A percentile compares a stretch with the other conserved stretches of the same genome.
These are phyloP conservation scores for Drosophila mauritiana DNA, from an alignment of 1,140 invertebrate genomes.

Conservation along the genomic window DNA sequence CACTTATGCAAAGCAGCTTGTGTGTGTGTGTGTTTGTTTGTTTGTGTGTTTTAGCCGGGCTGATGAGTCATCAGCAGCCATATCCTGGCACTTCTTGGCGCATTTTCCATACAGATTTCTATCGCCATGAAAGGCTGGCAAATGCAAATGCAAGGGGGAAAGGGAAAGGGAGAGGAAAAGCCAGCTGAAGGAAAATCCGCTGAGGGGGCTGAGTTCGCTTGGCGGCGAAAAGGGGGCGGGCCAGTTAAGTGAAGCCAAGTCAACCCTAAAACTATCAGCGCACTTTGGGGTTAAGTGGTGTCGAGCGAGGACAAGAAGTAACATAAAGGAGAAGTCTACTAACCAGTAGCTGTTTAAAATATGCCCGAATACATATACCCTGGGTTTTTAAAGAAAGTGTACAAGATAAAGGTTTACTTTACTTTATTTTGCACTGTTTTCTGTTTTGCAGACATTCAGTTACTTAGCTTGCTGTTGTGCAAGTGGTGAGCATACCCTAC, in stretches of 20 bases:
- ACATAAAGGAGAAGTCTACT: background rate
- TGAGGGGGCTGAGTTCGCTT: no score
- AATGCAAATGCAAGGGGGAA: background rate
- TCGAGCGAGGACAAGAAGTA: constrained; percentile 11
- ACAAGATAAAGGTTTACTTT: no score
- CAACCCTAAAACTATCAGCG: constrained; percentile 50
- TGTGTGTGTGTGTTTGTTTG: constrained; percentile 16
- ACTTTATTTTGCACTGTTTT: no score
- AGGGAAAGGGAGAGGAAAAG: background rate
- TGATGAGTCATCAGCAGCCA: constrained; percentile 56
- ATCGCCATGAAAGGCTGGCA: constrained; percentile 24
- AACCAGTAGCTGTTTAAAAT: background rate
- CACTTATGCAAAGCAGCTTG: constrained; percentile 33
- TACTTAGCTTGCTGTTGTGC: background rate
- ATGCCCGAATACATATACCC: background rate
- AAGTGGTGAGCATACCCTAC: background rate
- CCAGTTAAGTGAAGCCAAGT: constrained; percentile 35
- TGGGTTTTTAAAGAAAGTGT: background rate
- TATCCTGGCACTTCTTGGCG: constrained; percentile 33
- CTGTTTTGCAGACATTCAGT: no score
- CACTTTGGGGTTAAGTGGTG: constrained; percentile 45
- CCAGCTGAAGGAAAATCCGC: background rate
- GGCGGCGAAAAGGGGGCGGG: background rate
- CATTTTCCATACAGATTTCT: constrained; percentile 43
- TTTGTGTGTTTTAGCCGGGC: constrained; percentile 14